A percentile compares a stretch with the other conserved stretches of the same genome.
Evolutionary conservation across 2,888 invertebrate species (phyloP).

Genomic region (Eilema sororculum): DNA sequence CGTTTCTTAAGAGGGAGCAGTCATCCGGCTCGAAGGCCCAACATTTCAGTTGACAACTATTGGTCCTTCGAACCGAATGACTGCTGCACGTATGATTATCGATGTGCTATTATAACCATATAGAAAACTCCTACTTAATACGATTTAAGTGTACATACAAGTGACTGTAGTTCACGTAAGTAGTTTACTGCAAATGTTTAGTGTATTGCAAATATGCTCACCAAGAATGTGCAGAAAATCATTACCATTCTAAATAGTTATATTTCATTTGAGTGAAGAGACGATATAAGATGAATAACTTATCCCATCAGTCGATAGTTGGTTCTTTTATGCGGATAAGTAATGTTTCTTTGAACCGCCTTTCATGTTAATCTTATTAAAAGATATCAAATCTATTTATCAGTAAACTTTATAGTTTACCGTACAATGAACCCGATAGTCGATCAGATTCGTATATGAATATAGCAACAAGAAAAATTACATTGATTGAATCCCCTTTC

Average conservation of each 20-base stretch:
- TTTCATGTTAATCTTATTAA: slow-evolving; percentile 50
- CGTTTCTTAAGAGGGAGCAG: not conserved
- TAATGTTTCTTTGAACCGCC: slow-evolving; percentile 36
- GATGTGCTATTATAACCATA: too few relatives aligned
- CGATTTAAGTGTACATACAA: not conserved
- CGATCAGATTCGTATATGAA: not conserved
- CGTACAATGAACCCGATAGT: not conserved
- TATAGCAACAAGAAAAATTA: not conserved
- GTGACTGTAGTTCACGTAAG: not conserved
- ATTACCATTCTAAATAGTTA: not conserved
- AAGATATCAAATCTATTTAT: not conserved
- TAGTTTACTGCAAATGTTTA: not conserved
- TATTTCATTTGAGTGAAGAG: not conserved
- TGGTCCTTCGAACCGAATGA: too few relatives aligned
- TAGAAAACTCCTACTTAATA: too few relatives aligned
- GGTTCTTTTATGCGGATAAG: not conserved
- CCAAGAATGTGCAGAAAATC: not conserved
- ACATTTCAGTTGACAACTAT: too few relatives aligned
- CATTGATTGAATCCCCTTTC: not conserved
- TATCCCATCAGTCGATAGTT: not conserved
- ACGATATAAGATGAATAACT: not conserved
- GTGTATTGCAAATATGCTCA: not conserved
- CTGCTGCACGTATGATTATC: too few relatives aligned
- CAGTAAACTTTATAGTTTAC: not conserved
- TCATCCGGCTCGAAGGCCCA: too few relatives aligned